Base-by-base conservation (phyloP, 1,140 invertebrate species). In the Piezodorus guildinii region DNA sequence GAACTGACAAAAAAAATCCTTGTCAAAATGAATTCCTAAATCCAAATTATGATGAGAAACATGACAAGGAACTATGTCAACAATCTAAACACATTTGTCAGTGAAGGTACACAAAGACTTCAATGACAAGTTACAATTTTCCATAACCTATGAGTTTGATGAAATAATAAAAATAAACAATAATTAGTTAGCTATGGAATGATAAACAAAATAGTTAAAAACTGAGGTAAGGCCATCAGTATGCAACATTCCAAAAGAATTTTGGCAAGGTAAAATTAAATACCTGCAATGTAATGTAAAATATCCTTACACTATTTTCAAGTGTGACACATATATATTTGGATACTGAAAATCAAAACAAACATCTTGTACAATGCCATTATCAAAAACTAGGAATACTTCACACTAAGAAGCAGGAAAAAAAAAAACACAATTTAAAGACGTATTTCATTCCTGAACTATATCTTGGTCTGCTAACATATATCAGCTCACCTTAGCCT, bases 401-500 rank as follows among this genome's bases (percentile, higher is more conserved):
- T 15, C 17, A 60, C 16, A 60, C n/a, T 3, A 62, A 30, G 19
- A 43, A 19, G n/a, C 44, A 23, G 19, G 16, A 49, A 23, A 21
- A 25, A 16, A 16, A 5, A 62, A 23, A 3, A n/a, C n/a, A 6
- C 10, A 62, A 16, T 23, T 17, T 14, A 51, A 44, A 46, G 17
- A 23, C 43, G 10, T 19, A 21, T 46, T n/a, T n/a, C 15, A n/a
- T 16, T 43, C 43, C 44, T 17, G 14, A 21, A n/a, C 15, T 62
- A 23, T 3, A 30, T 14, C 6, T 14, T 17, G 16, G 10, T 21
- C 1, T 3, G 43, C 2, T 23, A 62, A 46, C 21, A 46, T 5
- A 49, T 16, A 21, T 34, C 2, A 39, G 10, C 5, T 58, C 58
- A 63, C 62, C 62, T 63, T 58, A 63, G n/a, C 62, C 62, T 21